Base-by-base conservation (phyloP, 2,113 vertebrate species). In the Grammomys dolichurus region DNA sequence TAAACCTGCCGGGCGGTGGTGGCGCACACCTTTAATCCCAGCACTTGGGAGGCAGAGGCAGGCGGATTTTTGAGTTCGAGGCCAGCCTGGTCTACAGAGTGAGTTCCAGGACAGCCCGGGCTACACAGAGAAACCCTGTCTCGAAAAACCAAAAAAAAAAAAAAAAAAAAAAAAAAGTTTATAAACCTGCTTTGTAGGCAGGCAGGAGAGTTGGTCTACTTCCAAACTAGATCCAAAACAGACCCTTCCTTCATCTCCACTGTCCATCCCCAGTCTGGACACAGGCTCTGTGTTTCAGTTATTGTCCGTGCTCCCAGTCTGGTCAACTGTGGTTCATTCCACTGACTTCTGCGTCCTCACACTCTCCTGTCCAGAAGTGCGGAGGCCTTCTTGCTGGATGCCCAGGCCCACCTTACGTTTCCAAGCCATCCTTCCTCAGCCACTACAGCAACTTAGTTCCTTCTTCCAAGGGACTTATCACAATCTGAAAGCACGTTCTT, bases 211-310 rank as follows among this genome's bases (percentile, higher is more conserved):
- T 33, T 51, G 87, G n/a, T 80, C 17, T 86, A 8, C 10, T 81
- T 94, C 69, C 16, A 88, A 75, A 88, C 51, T 33, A 48, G 31
- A 69, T 87, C 20, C 69, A 67, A 95, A 40, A 60, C 33, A 88
- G 65, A 70, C 0, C 20, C 20, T 86, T 75, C 72, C n/a, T 58
- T 81, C 46, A 40, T 19, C 63, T 40, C 48, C 67, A 48, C 13
- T 20, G 46, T 65, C 75, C 36, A 40, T 22, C 51, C 10, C 67
- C 46, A 33, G 40, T 12, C 58, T 4, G 28, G 54, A 36, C 28
- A 3, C 28, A 4, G 20, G 26, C 3, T 24, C 72, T 8, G 36
- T n/a, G 51, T 70, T 93, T 92, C 56, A 63, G 2, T 22, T 36
- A 5, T n/a, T 33, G 8, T 0, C 3, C 58, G 16, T 13, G n/a